phyloP scores from a whole-genome alignment of 2,888 invertebrate species.

The Elaeidobius kamerunicus region DNA sequence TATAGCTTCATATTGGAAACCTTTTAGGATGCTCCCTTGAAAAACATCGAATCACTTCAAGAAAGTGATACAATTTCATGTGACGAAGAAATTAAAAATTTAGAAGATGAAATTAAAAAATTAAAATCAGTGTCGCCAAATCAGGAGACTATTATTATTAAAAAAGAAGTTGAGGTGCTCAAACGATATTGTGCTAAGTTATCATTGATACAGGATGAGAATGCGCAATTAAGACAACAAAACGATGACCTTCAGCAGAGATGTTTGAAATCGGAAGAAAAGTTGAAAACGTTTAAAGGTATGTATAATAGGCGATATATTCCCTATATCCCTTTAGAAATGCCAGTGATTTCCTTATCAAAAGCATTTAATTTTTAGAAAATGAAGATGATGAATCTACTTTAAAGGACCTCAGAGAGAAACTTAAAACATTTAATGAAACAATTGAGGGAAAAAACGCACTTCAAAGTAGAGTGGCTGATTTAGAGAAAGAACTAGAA shows the following conservation, averaged over 20 bases:
- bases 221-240: slow-evolving; percentile 40
- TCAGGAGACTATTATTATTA: slow-evolving; percentile 41
- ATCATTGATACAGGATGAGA: slow-evolving; percentile 43
- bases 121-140: slow-evolving; percentile 41
- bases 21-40: no score
- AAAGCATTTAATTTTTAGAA: no score
- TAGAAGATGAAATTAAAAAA: slow-evolving; percentile 35
- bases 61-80: no score
- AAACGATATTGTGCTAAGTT: slow-evolving; percentile 45
- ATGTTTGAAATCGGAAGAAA: no score
- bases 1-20: no score
- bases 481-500: slow-evolving; percentile 40
- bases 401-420: slow-evolving; percentile 32
- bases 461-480: slow-evolving; percentile 36
- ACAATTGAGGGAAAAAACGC: slow-evolving; percentile 39
- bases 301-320: no score
- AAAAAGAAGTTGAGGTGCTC: slow-evolving; percentile 43
- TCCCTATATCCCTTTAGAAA: no score
- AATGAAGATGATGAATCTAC: slow-evolving; percentile 15
- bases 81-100: not conserved
- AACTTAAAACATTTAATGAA: slow-evolving; percentile 32
- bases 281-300: no score
- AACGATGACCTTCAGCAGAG: slow-evolving; percentile 42
- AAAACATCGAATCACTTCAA: no score
- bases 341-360: no score